Base-by-base conservation (phyloP, 2,888 invertebrate species). In the Dermolepida albohirtum region DNA sequence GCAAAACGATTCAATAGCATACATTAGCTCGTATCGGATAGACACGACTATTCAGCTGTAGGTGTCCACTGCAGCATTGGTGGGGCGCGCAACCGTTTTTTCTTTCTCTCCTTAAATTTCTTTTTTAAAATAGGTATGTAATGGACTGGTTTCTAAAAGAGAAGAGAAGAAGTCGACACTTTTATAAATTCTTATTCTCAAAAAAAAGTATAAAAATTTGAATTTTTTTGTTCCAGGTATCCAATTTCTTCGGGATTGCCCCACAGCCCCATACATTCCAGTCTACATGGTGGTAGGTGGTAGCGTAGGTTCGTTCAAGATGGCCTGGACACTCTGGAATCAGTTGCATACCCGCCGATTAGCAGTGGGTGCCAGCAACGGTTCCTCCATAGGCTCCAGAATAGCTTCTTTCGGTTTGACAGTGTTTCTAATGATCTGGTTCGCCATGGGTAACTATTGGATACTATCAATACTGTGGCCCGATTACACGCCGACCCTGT, bases 281-380 rank as follows among this genome's bases (percentile, higher is more conserved):
- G 88, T 93, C 27, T 94, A 94, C 84, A 91, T 94, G 89, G 88
- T 94, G 67, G 92, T 93, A n/a, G 94, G 93, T 0, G 94, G 94
- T 0, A 88, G 89, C 8, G 87, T 92, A 10, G 93, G 93, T 0
- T 86, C 90, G 12, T 85, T 90, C 1, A 90, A 92, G 71, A 88
- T 93, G 80, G 86, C 88, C 66, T 89, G 91, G 88, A 82, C 89
- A 68, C 83, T 89, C 54, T 89, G 87, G 87, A 85, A 86, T 8
- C 91, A 92, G 82, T 85, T 91, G 1, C 88, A 88, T 65, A 87
- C 87, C 54, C 82, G 90, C 4, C 86, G 85, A 27, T 75, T 83
- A 52, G 81, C 78, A 27, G 74, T 75, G 62, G 75, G 73, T 22
- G 81, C 86, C 52, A 82, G 87, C 29, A 86, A 87, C 73, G 68